Conservation (phyloP, 2,113 vertebrate species). For the Hiodon alosoides region DNA sequence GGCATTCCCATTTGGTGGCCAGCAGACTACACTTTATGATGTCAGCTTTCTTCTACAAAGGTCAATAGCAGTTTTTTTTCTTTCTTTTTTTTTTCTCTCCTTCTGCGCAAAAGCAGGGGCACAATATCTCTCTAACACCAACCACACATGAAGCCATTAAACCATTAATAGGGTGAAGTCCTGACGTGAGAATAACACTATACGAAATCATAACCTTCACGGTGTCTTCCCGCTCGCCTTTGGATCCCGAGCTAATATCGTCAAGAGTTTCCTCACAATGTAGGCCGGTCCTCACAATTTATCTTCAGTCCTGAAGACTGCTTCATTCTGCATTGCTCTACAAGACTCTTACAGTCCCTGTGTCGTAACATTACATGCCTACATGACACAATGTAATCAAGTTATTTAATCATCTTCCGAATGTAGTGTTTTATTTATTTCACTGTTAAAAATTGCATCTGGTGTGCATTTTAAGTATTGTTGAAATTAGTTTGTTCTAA, state of each 20-base stretch:
- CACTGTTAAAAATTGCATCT: too few relatives aligned
- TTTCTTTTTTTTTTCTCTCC: too few relatives aligned
- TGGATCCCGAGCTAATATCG: background rate
- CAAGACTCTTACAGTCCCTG: too few relatives aligned
- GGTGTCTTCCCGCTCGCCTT: slow-evolving; percentile 27
- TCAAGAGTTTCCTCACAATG: background rate
- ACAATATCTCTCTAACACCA: slow-evolving; percentile 24
- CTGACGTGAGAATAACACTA: slow-evolving; percentile 43
- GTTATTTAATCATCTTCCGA: too few relatives aligned
- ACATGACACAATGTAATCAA: too few relatives aligned
- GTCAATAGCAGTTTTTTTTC: slow-evolving; percentile 53
- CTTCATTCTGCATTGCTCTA: too few relatives aligned
- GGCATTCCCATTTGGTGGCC: slow-evolving; percentile 64
- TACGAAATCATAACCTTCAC: slow-evolving; percentile 52
- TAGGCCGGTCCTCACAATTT: too few relatives aligned
- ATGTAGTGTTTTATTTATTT: too few relatives aligned
- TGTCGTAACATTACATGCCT: too few relatives aligned
- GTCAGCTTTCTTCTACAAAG: slow-evolving; percentile 64
- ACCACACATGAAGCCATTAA: slow-evolving; percentile 34
- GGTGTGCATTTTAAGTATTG: too few relatives aligned
- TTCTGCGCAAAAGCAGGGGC: slow-evolving; percentile 23
- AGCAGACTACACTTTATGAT: slow-evolving; percentile 66
- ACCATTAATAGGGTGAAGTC: slow-evolving; percentile 51
- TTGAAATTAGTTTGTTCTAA: too few relatives aligned
- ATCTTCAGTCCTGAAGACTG: too few relatives aligned